Evolutionary conservation across 2,113 vertebrate genomes (phyloP).

Genomic region (Ramphastos sulfuratus): DNA sequence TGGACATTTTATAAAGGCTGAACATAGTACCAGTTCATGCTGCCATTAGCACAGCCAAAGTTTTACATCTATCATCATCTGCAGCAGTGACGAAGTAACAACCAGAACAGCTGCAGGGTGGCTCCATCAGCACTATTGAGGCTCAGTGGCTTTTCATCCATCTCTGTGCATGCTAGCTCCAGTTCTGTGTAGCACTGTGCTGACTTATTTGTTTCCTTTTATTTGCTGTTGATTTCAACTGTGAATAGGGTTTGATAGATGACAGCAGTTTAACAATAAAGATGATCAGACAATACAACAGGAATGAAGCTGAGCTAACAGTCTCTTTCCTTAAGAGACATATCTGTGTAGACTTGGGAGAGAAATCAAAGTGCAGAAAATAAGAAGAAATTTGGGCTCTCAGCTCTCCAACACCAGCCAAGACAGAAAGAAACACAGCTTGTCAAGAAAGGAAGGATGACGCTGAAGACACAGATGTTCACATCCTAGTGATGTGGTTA

Average conservation of each 20-base stretch:
- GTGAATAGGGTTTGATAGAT: constrained; percentile 17
- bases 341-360: background rate
- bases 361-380: background rate
- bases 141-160: constrained; percentile 22
- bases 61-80: background rate
- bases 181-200: background rate
- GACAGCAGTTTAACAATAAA: constrained; percentile 27
- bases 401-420: background rate
- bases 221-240: constrained; percentile 40
- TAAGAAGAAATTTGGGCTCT: background rate
- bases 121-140: constrained; percentile 15
- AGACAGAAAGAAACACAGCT: background rate
- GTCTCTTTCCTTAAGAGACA: background rate
- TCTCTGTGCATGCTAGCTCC: background rate
- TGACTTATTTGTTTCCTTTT: constrained; percentile 49
- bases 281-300: background rate
- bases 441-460: background rate
- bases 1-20: background rate
- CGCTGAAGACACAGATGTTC: background rate
- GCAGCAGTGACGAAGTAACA: background rate
- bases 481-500: background rate
- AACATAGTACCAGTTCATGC: background rate
- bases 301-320: constrained; percentile 21
- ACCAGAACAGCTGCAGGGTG: background rate
- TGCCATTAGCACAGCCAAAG: background rate